Percentiles rank a stretch among this genome's conserved stretches.
Conservation (phyloP, 2,888 invertebrate species). For the Portevinia maculata region DNA sequence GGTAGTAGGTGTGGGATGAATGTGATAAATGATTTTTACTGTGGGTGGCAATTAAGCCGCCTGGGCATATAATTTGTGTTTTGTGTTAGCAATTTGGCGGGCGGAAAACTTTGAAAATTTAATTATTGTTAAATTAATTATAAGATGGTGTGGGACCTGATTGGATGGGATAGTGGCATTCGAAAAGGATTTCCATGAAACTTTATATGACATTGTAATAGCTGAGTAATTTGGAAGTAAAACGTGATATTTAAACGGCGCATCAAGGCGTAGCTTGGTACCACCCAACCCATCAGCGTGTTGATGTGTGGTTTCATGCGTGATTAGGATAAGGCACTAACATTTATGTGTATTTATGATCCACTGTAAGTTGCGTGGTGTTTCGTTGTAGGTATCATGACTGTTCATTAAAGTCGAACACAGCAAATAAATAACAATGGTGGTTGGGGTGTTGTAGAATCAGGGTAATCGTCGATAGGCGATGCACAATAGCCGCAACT, state of each 20-base stretch:
- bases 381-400: background rate
- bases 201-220: slow-evolving; percentile 4
- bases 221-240: background rate
- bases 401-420: background rate
- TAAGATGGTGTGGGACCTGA: slow-evolving; percentile 1
- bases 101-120: slow-evolving; percentile 53
- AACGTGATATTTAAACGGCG: background rate
- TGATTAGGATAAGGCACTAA: background rate
- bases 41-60: slow-evolving; percentile 60
- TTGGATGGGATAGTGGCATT: slow-evolving; percentile 19
- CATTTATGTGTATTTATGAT: background rate
- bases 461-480: too few relatives aligned
- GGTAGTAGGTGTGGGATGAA: slow-evolving; percentile 24
- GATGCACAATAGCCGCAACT: too few relatives aligned
- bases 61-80: slow-evolving; percentile 65
- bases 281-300: background rate
- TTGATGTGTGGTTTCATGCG: background rate
- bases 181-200: background rate
- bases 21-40: slow-evolving; percentile 59
- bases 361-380: background rate
- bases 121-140: slow-evolving; percentile 55
- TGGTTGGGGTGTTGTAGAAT: background rate
- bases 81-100: slow-evolving; percentile 33
- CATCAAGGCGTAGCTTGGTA: background rate
- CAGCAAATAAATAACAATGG: too few relatives aligned